Percentiles rank a stretch among this genome's conserved stretches.
Evolutionary conservation across 2,797 vertebrate species (phyloP).

Genomic region (Mareca penelope): DNA sequence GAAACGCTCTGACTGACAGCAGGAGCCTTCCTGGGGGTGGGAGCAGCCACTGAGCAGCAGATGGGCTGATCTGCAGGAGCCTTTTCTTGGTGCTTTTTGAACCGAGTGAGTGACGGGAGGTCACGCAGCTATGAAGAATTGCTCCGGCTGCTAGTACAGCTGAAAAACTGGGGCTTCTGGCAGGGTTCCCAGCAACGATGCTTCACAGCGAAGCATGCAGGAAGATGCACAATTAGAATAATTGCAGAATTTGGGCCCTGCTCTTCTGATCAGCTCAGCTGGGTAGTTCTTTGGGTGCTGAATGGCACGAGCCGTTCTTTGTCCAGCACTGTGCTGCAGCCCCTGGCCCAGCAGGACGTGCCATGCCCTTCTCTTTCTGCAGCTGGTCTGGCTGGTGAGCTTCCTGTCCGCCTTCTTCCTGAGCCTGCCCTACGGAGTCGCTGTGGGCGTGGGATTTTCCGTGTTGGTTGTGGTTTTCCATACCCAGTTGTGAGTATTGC

Average conservation of each 20-base stretch:
- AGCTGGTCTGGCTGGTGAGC: conserved; percentile 93
- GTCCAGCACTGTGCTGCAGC: not conserved
- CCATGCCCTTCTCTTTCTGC: conserved; percentile 20
- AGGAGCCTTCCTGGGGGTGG: not conserved
- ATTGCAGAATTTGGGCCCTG: not conserved
- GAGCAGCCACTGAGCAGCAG: not conserved
- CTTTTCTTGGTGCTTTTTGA: not conserved
- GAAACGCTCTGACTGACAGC: not conserved
- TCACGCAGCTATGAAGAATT: not conserved
- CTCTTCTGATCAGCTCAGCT: not conserved
- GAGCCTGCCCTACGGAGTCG: conserved; percentile 90
- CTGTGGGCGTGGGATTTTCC: conserved; percentile 89
- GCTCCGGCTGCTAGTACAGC: not conserved
- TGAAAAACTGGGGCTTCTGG: not conserved
- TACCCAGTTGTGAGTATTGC: conserved; percentile 91
- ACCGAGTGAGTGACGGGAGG: fast-evolving
- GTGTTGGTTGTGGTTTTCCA: conserved; percentile 91
- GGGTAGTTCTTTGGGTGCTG: not conserved
- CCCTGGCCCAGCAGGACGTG: fast-evolving
- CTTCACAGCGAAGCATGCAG: not conserved
- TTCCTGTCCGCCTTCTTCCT: conserved; percentile 93
- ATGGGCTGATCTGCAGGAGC: not conserved
- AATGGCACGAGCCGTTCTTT: not conserved
- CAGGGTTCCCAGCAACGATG: not conserved
- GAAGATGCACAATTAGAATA: not conserved